phyloP scores from a whole-genome alignment of 2,113 vertebrate species.

The Proterorhinus semilunaris region DNA sequence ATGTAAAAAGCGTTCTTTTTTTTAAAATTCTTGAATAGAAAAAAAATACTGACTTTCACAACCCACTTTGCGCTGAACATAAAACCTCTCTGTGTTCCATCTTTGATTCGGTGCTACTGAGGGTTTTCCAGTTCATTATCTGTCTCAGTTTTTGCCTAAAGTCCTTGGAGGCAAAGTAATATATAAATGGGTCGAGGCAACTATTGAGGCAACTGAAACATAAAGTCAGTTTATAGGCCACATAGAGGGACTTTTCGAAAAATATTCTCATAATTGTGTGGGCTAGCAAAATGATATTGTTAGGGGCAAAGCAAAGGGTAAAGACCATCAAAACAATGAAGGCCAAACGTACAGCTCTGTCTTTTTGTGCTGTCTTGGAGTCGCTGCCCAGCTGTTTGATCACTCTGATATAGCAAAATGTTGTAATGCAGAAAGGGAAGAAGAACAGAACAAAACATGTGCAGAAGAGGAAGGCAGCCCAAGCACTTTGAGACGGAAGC shows the following conservation, averaged over 20 bases:
- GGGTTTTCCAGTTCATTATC: conserved; percentile 55
- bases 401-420: conserved; percentile 84
- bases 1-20: no score
- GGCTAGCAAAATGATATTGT: conserved; percentile 83
- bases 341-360: conserved; percentile 79
- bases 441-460: conserved; percentile 78
- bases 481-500: conserved; percentile 77
- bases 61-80: conserved; percentile 65
- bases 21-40: no score
- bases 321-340: conserved; percentile 83
- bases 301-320: conserved; percentile 86
- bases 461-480: conserved; percentile 83
- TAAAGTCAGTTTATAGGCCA: conserved; percentile 86
- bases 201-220: conserved; percentile 90
- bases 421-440: conserved; percentile 85
- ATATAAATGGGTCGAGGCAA: conserved; percentile 93
- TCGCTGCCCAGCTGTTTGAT: conserved; percentile 78
- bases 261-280: conserved; percentile 82
- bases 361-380: conserved; percentile 70
- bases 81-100: conserved; percentile 75
- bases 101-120: conserved; percentile 53
- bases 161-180: conserved; percentile 91
- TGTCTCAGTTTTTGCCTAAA: conserved; percentile 83
- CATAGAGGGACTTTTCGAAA: conserved; percentile 73
- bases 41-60: conserved; percentile 38